These are phyloP conservation scores for Actinia equina DNA, from an alignment of 64 coral and sea anemone species.

Conservation along the genomic window DNA sequence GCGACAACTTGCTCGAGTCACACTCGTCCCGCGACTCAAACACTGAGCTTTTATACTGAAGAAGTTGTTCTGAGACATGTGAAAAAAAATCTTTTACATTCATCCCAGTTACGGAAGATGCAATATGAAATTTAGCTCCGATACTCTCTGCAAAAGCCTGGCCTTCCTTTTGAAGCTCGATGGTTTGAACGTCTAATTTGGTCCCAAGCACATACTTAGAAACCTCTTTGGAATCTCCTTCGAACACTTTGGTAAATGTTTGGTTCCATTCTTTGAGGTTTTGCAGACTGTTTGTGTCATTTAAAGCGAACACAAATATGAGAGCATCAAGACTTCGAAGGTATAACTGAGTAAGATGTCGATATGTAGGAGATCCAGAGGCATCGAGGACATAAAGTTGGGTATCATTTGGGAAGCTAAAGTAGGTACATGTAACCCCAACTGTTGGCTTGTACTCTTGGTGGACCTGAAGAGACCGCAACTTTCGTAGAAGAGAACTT, in stretches of 20 bases:
- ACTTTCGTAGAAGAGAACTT: slow-evolving; percentile 39
- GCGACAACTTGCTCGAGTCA: background rate
- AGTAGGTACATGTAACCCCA: slow-evolving; percentile 29
- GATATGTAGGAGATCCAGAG: slow-evolving; percentile 33
- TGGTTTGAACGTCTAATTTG: slow-evolving; percentile 36
- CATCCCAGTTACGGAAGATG: slow-evolving; percentile 39
- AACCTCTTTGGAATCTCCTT: slow-evolving; percentile 25
- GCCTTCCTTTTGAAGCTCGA: slow-evolving; percentile 49
- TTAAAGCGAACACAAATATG: slow-evolving; percentile 61
- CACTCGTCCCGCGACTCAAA: background rate
- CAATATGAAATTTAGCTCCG: slow-evolving; percentile 52
- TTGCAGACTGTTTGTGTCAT: slow-evolving; percentile 54
- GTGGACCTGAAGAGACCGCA: slow-evolving; percentile 8
- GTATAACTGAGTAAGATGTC: slow-evolving; percentile 29
- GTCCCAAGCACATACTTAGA: slow-evolving; percentile 69
- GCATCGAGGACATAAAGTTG: slow-evolving; percentile 57
- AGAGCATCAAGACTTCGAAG: slow-evolving; percentile 60
- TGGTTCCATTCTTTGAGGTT: slow-evolving; percentile 54
- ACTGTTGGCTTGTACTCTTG: slow-evolving; percentile 47
- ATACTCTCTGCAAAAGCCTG: slow-evolving; percentile 50
- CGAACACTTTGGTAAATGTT: slow-evolving; percentile 13
- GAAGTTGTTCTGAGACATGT: slow-evolving; percentile 20
- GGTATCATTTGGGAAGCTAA: slow-evolving; percentile 31
- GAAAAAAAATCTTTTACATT: slow-evolving; percentile 53
- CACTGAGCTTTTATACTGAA: background rate